These are phyloP conservation scores for Heliconius cydno DNA, from an alignment of 2,888 invertebrate species.

Conservation along the genomic window DNA sequence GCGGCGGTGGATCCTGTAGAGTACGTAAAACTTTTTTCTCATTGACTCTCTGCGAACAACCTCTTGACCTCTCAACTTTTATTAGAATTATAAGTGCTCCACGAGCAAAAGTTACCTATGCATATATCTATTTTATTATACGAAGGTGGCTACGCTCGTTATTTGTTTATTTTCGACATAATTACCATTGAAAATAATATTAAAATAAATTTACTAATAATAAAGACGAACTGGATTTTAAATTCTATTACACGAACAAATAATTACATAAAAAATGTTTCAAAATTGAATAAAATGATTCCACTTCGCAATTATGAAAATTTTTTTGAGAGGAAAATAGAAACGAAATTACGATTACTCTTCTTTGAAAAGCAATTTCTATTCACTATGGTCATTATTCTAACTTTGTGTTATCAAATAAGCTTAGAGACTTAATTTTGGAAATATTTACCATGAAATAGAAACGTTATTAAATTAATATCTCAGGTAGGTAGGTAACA, in stretches of 20 bases:
- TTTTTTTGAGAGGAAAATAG: constrained; percentile 4
- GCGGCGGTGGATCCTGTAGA: constrained; percentile 93
- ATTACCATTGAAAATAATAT: neutral
- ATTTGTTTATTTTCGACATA: neutral
- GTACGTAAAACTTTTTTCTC: constrained; percentile 76
- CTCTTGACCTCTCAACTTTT: constrained; percentile 7
- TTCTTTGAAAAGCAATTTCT: constrained; percentile 31
- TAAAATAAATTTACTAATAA: neutral
- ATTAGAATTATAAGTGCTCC: constrained; percentile 8
- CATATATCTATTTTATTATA: constrained; percentile 1
- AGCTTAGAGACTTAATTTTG: constrained; percentile 16
- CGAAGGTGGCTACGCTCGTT: neutral
- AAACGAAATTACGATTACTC: neutral
- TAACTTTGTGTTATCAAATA: constrained; percentile 1
- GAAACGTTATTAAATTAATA: too few species aligned
- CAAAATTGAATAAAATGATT: neutral
- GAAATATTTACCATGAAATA: neutral
- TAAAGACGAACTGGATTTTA: neutral
- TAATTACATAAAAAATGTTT: neutral
- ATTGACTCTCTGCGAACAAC: constrained; percentile 8
- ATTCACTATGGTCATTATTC: constrained; percentile 13
- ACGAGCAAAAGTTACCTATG: neutral
- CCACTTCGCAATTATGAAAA: neutral
- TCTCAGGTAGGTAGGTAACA: too few species aligned
- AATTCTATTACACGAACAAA: neutral